Conservation (phyloP, 2,888 invertebrate species). For the Tetranychus piercei region DNA sequence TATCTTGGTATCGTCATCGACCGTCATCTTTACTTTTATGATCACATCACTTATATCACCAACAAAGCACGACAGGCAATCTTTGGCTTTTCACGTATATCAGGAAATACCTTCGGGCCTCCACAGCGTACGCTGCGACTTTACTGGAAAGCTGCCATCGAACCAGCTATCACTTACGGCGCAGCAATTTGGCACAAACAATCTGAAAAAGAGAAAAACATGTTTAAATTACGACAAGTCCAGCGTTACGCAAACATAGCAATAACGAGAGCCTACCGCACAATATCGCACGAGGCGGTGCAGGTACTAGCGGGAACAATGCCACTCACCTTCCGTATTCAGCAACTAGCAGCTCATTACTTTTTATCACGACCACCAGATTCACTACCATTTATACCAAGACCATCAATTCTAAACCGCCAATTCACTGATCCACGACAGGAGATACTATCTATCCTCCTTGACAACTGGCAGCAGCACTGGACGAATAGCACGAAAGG, state of each 20-base stretch:
- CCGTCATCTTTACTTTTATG: neutral
- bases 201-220: conserved; percentile 35
- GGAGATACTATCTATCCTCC: neutral
- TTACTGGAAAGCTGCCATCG: neutral
- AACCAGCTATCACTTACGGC: neutral
- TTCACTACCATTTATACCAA: neutral
- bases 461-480: neutral
- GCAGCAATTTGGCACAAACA: neutral
- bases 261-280: conserved; percentile 33
- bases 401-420: neutral
- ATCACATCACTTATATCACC: neutral
- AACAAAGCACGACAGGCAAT: neutral
- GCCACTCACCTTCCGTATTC: neutral
- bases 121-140: neutral
- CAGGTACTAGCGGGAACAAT: neutral
- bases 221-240: conserved; percentile 49
- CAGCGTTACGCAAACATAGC: conserved; percentile 32
- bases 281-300: conserved; percentile 32
- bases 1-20: neutral
- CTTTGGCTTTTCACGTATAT: neutral
- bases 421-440: neutral
- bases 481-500: neutral
- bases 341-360: neutral
- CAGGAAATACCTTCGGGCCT: neutral
- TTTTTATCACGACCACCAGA: neutral